phyloP scores from a whole-genome alignment of 2,113 vertebrate genomes.

The Cheilinus undulatus region DNA sequence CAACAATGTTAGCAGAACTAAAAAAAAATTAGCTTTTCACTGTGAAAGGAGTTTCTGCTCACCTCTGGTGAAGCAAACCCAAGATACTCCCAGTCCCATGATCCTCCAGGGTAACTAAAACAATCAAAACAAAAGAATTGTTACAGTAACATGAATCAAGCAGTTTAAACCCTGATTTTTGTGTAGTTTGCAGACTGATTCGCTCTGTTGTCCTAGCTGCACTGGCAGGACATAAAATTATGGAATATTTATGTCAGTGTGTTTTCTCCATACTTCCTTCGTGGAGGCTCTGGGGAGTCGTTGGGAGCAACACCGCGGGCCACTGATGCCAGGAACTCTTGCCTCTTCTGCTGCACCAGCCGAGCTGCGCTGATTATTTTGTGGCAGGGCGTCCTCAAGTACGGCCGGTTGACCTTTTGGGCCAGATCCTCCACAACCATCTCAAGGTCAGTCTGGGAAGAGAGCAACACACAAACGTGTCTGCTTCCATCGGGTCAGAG shows the following conservation, averaged over 20 bases:
- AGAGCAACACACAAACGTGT: not conserved
- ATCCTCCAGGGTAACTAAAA: conserved; percentile 95
- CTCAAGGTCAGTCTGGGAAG: conserved; percentile 93
- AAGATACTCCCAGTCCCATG: conserved; percentile 99
- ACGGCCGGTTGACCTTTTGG: conserved; percentile 98
- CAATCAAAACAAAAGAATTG: conserved; percentile 27
- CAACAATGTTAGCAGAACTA: conserved; percentile 11
- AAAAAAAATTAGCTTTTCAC: conserved; percentile 15
- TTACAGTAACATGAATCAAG: not conserved
- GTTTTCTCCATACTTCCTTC: conserved; percentile 87
- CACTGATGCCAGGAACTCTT: conserved; percentile 97
- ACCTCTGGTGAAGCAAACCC: conserved; percentile 98
- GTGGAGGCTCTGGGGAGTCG: conserved; percentile 94
- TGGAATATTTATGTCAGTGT: not conserved
- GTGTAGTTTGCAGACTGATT: not conserved
- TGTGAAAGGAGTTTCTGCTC: conserved; percentile 54
- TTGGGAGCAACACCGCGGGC: conserved; percentile 97
- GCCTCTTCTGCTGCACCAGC: conserved; percentile 97
- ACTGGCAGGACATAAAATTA: not conserved
- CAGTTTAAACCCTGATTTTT: not conserved
- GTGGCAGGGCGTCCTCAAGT: conserved; percentile 96
- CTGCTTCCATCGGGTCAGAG: not conserved
- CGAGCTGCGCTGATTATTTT: conserved; percentile 97
- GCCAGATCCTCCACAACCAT: conserved; percentile 99
- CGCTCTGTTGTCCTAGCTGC: not conserved